A percentile compares a stretch with the other conserved stretches of the same genome.
phyloP scores from a whole-genome alignment of 2,797 vertebrate species.

The Taeniopygia guttata region DNA sequence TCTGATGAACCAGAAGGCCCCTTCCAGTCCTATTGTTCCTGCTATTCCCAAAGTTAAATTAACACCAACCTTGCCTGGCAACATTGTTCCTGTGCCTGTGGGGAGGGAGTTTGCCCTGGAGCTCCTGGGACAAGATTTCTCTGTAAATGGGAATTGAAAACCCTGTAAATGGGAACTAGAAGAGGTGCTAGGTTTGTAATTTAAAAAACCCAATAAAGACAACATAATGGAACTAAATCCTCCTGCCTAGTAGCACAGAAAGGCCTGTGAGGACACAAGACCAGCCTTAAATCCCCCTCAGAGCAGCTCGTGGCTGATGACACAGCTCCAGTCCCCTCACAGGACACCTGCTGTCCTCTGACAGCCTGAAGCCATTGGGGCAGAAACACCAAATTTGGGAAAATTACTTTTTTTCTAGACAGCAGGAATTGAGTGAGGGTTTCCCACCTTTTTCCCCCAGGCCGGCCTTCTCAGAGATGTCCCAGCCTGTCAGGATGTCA shows the following conservation, averaged over 20 bases:
- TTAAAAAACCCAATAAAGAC: background rate
- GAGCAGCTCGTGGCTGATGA: fast-evolving
- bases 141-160: constrained; percentile 42
- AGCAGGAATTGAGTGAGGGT: background rate
- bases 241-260: background rate
- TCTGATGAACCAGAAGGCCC: constrained; percentile 59
- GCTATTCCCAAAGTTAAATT: constrained; percentile 47
- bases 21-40: constrained; percentile 44
- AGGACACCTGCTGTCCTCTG: background rate
- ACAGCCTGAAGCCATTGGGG: background rate
- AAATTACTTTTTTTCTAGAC: background rate
- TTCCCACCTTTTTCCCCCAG: background rate
- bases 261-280: background rate
- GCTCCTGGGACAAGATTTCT: background rate
- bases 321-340: background rate
- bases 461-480: background rate
- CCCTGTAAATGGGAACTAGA: background rate
- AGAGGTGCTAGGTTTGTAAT: constrained; percentile 1
- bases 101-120: background rate
- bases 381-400: background rate
- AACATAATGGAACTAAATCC: background rate
- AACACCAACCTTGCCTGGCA: constrained; percentile 58
- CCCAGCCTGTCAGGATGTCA: fast-evolving
- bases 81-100: background rate
- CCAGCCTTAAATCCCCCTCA: background rate